phyloP scores from a whole-genome alignment of 2,888 invertebrate genomes.

The Sisyra nigra region DNA sequence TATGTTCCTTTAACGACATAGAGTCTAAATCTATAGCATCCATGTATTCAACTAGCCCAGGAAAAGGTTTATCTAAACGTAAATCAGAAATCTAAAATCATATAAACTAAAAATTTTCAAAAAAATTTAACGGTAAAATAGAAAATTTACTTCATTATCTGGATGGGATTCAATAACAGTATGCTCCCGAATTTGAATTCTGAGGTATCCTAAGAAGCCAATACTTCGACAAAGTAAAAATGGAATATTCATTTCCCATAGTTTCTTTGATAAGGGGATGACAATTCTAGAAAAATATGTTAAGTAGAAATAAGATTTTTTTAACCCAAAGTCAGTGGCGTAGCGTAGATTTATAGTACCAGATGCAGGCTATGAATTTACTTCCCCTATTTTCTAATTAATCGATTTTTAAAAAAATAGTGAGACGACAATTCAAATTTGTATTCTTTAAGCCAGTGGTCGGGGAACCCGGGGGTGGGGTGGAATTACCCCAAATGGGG shows the following conservation, averaged over 20 bases:
- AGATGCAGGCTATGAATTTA: no score
- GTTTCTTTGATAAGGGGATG: slow-evolving; percentile 51
- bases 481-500: no score
- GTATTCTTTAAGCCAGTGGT: no score
- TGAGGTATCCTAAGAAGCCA: slow-evolving; percentile 83
- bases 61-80: slow-evolving; percentile 74
- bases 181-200: slow-evolving; percentile 73
- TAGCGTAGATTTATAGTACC: no score
- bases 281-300: slow-evolving; percentile 37
- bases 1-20: slow-evolving; percentile 65
- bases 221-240: slow-evolving; percentile 74
- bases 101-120: neutral
- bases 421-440: no score
- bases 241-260: slow-evolving; percentile 79
- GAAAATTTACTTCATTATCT: slow-evolving; percentile 54
- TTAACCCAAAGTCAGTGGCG: neutral
- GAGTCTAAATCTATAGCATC: slow-evolving; percentile 51
- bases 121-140: neutral
- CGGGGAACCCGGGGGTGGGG: no score
- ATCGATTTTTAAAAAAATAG: no score
- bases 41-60: slow-evolving; percentile 54
- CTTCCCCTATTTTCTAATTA: no score
- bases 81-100: slow-evolving; percentile 46
- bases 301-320: no score
- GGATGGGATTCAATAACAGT: slow-evolving; percentile 87